Evolutionary conservation across 1,140 invertebrate species (phyloP).

Genomic region (Bombus soroeensis): DNA sequence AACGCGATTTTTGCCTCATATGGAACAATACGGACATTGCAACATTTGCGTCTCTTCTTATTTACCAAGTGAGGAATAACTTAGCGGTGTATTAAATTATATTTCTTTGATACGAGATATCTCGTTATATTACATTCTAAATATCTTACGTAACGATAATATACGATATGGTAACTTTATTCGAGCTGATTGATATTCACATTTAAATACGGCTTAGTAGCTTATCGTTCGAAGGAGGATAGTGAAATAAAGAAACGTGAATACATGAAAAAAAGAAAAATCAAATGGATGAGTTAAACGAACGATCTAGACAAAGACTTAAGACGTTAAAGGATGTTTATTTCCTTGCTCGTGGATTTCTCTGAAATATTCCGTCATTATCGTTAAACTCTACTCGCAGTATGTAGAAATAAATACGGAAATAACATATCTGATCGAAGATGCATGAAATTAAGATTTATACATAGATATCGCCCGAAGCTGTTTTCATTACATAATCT

Average conservation of each 20-base stretch:
- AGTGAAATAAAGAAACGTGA: neutral
- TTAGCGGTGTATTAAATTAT: neutral
- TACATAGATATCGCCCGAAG: neutral
- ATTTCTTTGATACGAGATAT: neutral
- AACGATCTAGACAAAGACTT: neutral
- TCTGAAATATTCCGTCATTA: neutral
- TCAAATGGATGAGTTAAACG: neutral
- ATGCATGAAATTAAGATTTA: neutral
- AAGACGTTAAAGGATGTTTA: neutral
- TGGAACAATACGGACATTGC: neutral
- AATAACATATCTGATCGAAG: neutral
- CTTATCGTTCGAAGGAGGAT: neutral
- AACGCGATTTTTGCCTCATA: neutral
- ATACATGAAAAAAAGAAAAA: neutral
- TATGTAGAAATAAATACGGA: neutral
- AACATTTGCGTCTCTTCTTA: neutral
- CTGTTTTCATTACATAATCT: neutral
- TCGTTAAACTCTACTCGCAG: neutral
- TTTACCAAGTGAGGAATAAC: neutral
- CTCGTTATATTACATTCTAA: neutral
- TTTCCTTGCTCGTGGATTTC: neutral
- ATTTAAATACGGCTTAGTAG: neutral
- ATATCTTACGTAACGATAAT: neutral
- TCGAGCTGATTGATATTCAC: neutral
- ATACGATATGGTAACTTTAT: neutral